Base-by-base conservation (phyloP, 30 jellyfish, hydroid and myxozoan species). In the Turritopsis rubra region DNA sequence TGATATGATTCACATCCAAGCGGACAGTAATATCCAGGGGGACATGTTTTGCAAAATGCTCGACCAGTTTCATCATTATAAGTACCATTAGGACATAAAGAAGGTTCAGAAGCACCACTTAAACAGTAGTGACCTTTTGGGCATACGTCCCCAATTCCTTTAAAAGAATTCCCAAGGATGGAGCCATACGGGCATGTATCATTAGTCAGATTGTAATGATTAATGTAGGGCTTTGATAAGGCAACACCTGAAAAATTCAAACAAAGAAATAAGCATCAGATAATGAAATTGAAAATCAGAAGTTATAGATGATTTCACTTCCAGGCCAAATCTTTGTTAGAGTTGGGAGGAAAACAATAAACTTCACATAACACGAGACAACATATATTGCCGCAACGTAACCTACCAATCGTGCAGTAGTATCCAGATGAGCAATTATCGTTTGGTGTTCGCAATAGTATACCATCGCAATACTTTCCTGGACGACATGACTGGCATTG, bases 1-100 rank as follows among this genome's bases (percentile, higher is more conserved):
- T 75, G 30, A 68, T 71, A 89, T 60, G 89, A 53, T 21, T 82
- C 83, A 1, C 97, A 72, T 53, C 90, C 94, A 22, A 75, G 86
- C 22, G 87, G 91, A 75, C 99, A 94, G 87, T 76, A 94, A 84
- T 88, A 94, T 23, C 99, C 99, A 72, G 97, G 93, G 1, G 97
- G 99, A 85, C 99, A 94, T n/a, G 73, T 71, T n/a, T 75, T 77
- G 31, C 99, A 94, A 54, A 83, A 20, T 19, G 80, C 66, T 73
- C 80, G 96, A 17, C 99, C 99, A 1, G 93, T 89, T 26, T 83
- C 80, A 79, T 94, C 87, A 85, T 84, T 89, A 87, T 82, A 89
- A 0, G 90, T 41, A 16, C 99, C 99, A 20, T 96, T 88, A 9
- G 85, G 88, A 79, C 99, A 94, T 9, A 92, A 85, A 8, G 80